A percentile compares a stretch with the other conserved stretches of the same genome.
Evolutionary conservation across 2,113 vertebrate genomes (phyloP).

Genomic region (Laticauda colubrina): DNA sequence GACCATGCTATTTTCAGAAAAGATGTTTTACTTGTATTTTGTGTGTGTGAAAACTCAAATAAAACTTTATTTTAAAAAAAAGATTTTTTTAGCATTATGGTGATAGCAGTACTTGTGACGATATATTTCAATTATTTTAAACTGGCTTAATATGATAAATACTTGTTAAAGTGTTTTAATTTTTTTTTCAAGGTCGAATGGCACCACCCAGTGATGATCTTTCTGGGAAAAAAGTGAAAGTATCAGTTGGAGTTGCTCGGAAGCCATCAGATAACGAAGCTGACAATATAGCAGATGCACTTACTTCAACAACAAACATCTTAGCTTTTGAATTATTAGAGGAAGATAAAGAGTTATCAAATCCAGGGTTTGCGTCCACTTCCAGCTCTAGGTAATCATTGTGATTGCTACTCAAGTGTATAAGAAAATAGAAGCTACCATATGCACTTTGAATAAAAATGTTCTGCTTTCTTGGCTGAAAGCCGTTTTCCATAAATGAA

Average conservation of each 20-base stretch:
- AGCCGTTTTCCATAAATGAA: not conserved
- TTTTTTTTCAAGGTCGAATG: conserved; percentile 82
- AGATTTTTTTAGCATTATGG: not conserved
- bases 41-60: too few relatives aligned
- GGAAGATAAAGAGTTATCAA: conserved; percentile 78
- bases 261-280: conserved; percentile 86
- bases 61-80: too few relatives aligned
- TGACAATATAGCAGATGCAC: conserved; percentile 73
- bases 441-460: not conserved
- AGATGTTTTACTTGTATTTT: too few relatives aligned
- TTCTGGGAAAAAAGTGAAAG: conserved; percentile 87
- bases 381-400: conserved; percentile 67
- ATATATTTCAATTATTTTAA: not conserved
- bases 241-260: conserved; percentile 84
- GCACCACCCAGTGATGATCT: conserved; percentile 84
- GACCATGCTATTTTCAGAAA: too few relatives aligned
- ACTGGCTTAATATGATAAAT: not conserved
- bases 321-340: conserved; percentile 84
- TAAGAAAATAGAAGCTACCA: not conserved
- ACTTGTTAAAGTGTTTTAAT: not conserved
- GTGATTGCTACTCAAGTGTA: conserved; percentile 18
- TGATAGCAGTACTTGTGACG: not conserved
- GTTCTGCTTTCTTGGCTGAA: not conserved
- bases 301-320: conserved; percentile 77
- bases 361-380: conserved; percentile 68